Conservation (phyloP, 37 sponge, comb jelly and placozoan genomes). For the Axinella damicornis region DNA sequence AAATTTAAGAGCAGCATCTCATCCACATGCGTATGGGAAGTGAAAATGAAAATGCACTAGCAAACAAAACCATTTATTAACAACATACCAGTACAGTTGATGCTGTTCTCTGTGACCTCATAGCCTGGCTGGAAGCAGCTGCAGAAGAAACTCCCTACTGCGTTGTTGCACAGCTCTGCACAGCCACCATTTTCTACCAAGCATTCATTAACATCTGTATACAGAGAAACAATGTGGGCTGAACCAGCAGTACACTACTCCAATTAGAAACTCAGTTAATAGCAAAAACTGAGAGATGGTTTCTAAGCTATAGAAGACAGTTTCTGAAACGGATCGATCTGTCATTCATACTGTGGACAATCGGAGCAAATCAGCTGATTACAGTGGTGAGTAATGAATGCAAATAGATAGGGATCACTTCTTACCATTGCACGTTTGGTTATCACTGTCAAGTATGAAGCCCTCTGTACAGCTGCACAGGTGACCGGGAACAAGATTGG, state of each 20-base stretch:
- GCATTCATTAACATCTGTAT: slow-evolving; percentile 79
- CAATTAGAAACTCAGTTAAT: too few species aligned
- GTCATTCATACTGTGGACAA: too few species aligned
- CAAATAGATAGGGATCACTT: too few species aligned
- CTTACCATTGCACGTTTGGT: slow-evolving; percentile 4
- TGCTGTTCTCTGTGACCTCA: not conserved
- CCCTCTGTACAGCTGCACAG: slow-evolving; percentile 27
- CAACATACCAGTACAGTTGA: slow-evolving; percentile 22
- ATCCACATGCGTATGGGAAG: too few species aligned
- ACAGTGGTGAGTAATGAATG: too few species aligned
- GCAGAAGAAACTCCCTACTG: slow-evolving; percentile 27
- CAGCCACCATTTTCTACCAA: slow-evolving; percentile 22
- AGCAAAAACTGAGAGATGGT: too few species aligned
- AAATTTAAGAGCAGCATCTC: too few species aligned
- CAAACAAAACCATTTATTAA: not conserved
- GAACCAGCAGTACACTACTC: too few species aligned
- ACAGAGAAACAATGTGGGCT: too few species aligned
- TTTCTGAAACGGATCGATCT: too few species aligned
- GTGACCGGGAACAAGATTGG: slow-evolving; percentile 13
- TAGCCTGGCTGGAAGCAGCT: slow-evolving; percentile 16
- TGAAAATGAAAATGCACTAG: not conserved
- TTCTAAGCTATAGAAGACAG: too few species aligned
- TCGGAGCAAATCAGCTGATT: too few species aligned
- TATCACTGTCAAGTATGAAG: slow-evolving; percentile 12
- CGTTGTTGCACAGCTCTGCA: slow-evolving; percentile 55